Conservation (phyloP, 2,888 invertebrate genomes). For the Diaprepes abbreviatus region DNA sequence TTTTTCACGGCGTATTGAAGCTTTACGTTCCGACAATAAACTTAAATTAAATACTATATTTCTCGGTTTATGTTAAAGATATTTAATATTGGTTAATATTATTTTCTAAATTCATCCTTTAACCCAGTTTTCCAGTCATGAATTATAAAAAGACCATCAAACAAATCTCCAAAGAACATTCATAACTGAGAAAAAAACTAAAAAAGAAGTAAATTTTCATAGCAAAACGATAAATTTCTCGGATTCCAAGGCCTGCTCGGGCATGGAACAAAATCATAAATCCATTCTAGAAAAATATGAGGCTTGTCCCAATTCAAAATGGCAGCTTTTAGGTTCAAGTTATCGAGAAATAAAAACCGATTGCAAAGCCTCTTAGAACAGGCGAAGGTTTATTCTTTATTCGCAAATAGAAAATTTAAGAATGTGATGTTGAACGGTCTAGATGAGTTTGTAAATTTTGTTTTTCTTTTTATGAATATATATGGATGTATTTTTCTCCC, state of each 20-base stretch:
- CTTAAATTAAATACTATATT: background rate
- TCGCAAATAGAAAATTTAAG: slow-evolving; percentile 1
- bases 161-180: slow-evolving; percentile 31
- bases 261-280: slow-evolving; percentile 47
- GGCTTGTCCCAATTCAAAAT: slow-evolving; percentile 48
- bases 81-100: background rate
- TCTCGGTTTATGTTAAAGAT: background rate
- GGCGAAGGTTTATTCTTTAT: slow-evolving; percentile 22
- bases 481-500: too few relatives aligned
- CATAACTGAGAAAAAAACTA: slow-evolving; percentile 34
- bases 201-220: slow-evolving; percentile 41
- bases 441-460: too few relatives aligned
- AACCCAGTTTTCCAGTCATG: slow-evolving; percentile 15
- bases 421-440: background rate
- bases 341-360: slow-evolving; percentile 43
- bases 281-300: slow-evolving; percentile 48
- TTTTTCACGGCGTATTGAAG: too few relatives aligned
- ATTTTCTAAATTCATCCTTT: slow-evolving; percentile 3
- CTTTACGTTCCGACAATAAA: too few relatives aligned
- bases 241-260: slow-evolving; percentile 30
- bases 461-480: too few relatives aligned
- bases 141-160: slow-evolving; percentile 31
- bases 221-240: slow-evolving; percentile 43
- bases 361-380: slow-evolving; percentile 28
- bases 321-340: slow-evolving; percentile 45